phyloP scores from a whole-genome alignment of 2,113 vertebrate genomes.

The Hiodon alosoides region DNA sequence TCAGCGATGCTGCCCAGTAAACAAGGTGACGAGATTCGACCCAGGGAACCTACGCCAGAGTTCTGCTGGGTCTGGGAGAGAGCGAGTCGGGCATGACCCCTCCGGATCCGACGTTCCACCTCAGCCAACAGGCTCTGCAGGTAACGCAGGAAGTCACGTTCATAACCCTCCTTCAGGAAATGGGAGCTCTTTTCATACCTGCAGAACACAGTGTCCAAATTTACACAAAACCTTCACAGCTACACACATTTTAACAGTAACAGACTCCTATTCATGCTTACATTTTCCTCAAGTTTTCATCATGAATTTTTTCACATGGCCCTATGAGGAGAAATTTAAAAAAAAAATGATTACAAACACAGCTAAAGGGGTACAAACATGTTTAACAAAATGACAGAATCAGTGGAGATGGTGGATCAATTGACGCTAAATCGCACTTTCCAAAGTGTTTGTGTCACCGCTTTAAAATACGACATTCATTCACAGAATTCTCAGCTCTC shows the following conservation, averaged over 20 bases:
- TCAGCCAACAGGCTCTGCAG: constrained; percentile 92
- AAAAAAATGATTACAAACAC: neutral
- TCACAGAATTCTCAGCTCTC: no score
- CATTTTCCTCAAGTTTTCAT: constrained; percentile 93
- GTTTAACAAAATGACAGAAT: neutral
- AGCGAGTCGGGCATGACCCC: constrained; percentile 90
- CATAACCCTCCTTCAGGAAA: constrained; percentile 96
- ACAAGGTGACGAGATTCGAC: neutral
- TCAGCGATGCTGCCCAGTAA: neutral
- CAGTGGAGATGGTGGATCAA: neutral
- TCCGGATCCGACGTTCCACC: constrained; percentile 92
- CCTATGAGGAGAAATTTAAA: constrained; percentile 57
- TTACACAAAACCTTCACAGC: neutral
- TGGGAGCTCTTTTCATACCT: constrained; percentile 98
- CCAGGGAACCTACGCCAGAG: constrained; percentile 71
- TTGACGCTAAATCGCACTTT: neutral
- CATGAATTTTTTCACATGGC: constrained; percentile 98
- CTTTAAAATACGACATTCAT: no score
- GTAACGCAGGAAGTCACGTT: constrained; percentile 92
- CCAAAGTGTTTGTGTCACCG: no score
- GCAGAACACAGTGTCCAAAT: constrained; percentile 2
- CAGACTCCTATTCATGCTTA: constrained; percentile 55
- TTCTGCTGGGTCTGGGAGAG: constrained; percentile 93
- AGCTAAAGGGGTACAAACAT: no score
- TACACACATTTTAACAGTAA: neutral